Evolutionary conservation across 2,797 vertebrate genomes (phyloP), one percentile per base, ranked within the genome.

Genomic region (Onychomys torridus): DNA sequence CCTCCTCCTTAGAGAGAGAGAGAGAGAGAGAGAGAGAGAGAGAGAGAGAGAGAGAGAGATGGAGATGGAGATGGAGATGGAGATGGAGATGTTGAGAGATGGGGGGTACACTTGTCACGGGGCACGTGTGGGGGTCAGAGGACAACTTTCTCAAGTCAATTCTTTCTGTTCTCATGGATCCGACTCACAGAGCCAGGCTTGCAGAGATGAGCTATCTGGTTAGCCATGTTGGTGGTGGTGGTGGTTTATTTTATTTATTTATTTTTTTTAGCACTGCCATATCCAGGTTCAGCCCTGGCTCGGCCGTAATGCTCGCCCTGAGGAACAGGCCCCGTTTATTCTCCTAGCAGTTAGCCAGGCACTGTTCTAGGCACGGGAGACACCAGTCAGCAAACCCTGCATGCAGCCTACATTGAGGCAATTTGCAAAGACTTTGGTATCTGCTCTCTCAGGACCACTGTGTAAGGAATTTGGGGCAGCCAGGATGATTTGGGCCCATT

Each of bases 361-460:
- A 0, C 73, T 52, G 67, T 6, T 29, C 46, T 6, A 5, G 73
- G 55, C 34, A 43, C 49, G 16, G n/a, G 49, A 27, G 49, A 23
- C 1, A 1, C 34, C 0, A 0, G 0, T 2, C 13, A 3, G n/a
- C 37, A 11, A 16, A 59, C 4, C 16, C 73, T 6, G n/a, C 25
- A 4, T 0, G 63, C 34, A 25, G 1, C 34, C 3, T 57, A 49
- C 4, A 8, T 1, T 32, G 40, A 25, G 1, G 9, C 34, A 84
- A 12, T 34, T 76, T 13, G 46, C 43, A 46, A 23, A 69, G 32
- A 3, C 75, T n/a, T 27, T 19, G 75, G 59, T n/a, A 0, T 63
- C 57, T 29, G 59, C 14, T 46, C n/a, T 67, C 46, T 40, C 5
- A 0, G 8, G 32, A n/a, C 78, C 40, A 14, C 13, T 6, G 43